Conservation (phyloP, 2,797 vertebrate genomes). For the Hydrophis major region DNA sequence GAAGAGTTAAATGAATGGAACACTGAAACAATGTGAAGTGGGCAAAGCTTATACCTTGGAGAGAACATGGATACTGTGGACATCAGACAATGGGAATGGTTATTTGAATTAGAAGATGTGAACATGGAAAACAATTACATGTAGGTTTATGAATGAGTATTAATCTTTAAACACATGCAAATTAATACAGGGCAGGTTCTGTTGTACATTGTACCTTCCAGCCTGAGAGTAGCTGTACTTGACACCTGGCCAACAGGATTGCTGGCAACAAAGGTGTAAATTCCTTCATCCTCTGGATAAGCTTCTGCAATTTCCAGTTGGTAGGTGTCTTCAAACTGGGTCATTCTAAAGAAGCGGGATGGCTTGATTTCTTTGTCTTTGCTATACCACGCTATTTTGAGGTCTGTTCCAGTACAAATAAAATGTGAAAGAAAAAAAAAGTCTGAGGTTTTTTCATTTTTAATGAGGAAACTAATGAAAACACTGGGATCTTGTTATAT, state of each 20-base stretch:
- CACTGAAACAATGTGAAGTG: conserved; percentile 21
- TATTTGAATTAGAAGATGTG: conserved; percentile 64
- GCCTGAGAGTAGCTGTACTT: conserved; percentile 84
- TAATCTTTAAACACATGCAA: conserved; percentile 42
- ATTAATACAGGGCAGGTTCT: conserved; percentile 9
- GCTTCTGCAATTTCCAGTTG: conserved; percentile 92
- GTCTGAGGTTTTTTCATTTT: background rate
- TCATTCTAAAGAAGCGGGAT: conserved; percentile 92
- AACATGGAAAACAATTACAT: conserved; percentile 21
- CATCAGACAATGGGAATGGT: conserved; percentile 42
- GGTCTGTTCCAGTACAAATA: conserved; percentile 73
- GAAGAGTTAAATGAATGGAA: conserved; percentile 29
- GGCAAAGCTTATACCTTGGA: conserved; percentile 10
- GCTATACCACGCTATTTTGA: conserved; percentile 91
- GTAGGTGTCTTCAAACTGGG: conserved; percentile 94
- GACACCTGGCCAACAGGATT: conserved; percentile 87
- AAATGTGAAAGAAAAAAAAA: background rate
- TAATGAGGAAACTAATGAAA: conserved; percentile 1
- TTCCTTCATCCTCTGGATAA: conserved; percentile 90
- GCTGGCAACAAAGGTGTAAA: conserved; percentile 86
- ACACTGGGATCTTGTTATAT: background rate
- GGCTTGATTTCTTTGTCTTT: conserved; percentile 93
- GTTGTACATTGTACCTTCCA: conserved; percentile 80
- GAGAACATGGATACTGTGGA: conserved; percentile 16
- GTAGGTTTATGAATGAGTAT: conserved; percentile 34